These are phyloP conservation scores for Takifugu rubripes DNA, from an alignment of 2,797 vertebrate genomes.

Conservation along the genomic window DNA sequence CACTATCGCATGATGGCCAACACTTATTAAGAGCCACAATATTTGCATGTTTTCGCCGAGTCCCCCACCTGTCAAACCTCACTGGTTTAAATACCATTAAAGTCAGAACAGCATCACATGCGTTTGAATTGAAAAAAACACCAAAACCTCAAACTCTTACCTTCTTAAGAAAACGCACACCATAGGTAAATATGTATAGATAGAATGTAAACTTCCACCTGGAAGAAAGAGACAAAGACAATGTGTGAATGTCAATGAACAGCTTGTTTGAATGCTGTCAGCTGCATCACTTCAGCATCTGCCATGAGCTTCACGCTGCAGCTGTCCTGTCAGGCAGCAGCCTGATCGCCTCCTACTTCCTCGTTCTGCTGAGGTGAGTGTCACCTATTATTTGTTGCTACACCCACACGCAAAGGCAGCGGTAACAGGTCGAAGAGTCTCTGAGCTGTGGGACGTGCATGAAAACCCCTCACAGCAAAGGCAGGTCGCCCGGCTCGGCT, in stretches of 20 bases:
- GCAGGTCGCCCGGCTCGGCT: constrained; percentile 1
- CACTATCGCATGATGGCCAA: background rate
- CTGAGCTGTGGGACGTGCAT: constrained; percentile 27
- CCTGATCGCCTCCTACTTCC: constrained; percentile 15
- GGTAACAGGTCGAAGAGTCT: constrained; percentile 42
- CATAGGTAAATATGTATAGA: constrained; percentile 96
- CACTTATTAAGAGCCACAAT: constrained; percentile 8
- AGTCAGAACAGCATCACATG: background rate
- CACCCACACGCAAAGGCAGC: constrained; percentile 14
- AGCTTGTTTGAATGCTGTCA: too few relatives aligned
- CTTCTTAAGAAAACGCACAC: constrained; percentile 95
- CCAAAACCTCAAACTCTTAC: constrained; percentile 66
- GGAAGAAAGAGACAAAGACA: constrained; percentile 35
- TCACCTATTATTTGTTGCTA: constrained; percentile 25
- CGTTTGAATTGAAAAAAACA: constrained; percentile 2
- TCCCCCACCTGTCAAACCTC: constrained; percentile 1
- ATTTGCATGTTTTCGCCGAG: constrained; percentile 17
- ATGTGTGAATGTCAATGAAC: background rate
- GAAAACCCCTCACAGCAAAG: constrained; percentile 16
- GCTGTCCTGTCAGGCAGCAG: constrained; percentile 9
- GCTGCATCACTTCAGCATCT: constrained; percentile 2
- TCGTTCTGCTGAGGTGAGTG: constrained; percentile 27
- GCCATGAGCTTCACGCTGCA: background rate
- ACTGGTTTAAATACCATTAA: constrained; percentile 13
- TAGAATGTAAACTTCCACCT: constrained; percentile 99